Percentiles rank a stretch among this genome's conserved stretches.
phyloP scores from a whole-genome alignment of 2,113 vertebrate species.

The Microtus ochrogaster region DNA sequence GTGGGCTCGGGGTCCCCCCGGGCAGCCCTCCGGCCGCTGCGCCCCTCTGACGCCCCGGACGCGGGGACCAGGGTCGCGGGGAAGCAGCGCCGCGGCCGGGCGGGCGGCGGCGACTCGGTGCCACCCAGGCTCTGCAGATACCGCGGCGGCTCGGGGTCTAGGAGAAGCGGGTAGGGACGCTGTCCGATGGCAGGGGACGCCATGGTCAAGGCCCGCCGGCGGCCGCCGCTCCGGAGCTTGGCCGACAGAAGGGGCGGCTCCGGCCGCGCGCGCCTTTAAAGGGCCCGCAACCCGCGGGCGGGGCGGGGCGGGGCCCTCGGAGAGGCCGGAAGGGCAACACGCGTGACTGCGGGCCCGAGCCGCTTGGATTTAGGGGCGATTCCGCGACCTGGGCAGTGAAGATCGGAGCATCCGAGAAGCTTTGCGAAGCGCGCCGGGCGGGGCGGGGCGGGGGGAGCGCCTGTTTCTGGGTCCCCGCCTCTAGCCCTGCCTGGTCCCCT shows the following conservation, averaged over 20 bases:
- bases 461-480: neutral
- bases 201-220: constrained; percentile 83
- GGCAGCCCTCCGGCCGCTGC: neutral
- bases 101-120: constrained; percentile 58
- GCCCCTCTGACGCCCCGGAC: constrained; percentile 57
- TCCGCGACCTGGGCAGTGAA: neutral
- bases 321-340: constrained; percentile 46
- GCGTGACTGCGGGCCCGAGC: neutral
- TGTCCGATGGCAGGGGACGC: constrained; percentile 89
- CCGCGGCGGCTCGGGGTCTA: constrained; percentile 85
- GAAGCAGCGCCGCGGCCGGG: constrained; percentile 64
- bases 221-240: neutral
- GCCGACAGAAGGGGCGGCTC: constrained; percentile 66
- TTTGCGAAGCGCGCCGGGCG: neutral
- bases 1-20: constrained; percentile 34
- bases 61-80: constrained; percentile 42
- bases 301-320: constrained; percentile 29
- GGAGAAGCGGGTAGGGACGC: constrained; percentile 84
- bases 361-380: neutral
- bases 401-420: neutral
- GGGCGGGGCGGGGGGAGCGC: neutral
- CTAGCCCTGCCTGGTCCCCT: neutral
- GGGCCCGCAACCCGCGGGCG: constrained; percentile 70
- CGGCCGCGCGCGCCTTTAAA: constrained; percentile 77
- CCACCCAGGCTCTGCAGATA: constrained; percentile 83